These are phyloP conservation scores for Thumatha senex DNA, from an alignment of 2,888 invertebrate genomes.

Conservation along the genomic window DNA sequence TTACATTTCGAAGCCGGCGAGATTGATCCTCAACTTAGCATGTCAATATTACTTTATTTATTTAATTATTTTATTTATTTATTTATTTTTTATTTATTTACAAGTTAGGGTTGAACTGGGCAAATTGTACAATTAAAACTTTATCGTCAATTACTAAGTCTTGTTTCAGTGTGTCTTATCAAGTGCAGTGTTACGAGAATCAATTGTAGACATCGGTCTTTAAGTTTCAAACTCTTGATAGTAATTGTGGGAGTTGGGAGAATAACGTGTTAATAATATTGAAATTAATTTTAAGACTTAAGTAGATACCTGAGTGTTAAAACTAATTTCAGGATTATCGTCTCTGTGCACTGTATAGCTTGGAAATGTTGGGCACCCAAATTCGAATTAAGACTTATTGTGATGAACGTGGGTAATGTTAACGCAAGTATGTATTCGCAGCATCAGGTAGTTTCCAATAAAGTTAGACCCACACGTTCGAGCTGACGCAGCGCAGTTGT, in stretches of 20 bases:
- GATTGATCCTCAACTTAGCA: constrained; percentile 65
- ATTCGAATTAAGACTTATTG: too few relatives aligned
- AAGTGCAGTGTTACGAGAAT: constrained; percentile 11
- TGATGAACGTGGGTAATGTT: too few relatives aligned
- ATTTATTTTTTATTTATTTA: too few relatives aligned
- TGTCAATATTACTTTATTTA: constrained; percentile 65
- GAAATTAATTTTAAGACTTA: too few relatives aligned
- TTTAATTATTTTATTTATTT: too few relatives aligned
- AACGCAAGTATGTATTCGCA: too few relatives aligned
- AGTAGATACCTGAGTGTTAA: too few relatives aligned
- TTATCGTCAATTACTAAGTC: constrained; percentile 16
- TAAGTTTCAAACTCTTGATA: too few relatives aligned
- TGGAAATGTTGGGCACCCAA: too few relatives aligned
- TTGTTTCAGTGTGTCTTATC: constrained; percentile 9
- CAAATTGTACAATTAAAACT: constrained; percentile 8
- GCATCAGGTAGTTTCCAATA: not conserved
- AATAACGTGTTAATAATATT: too few relatives aligned
- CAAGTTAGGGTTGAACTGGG: constrained; percentile 50
- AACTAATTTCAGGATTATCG: too few relatives aligned
- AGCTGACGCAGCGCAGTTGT: constrained; percentile 37
- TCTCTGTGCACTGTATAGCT: too few relatives aligned
- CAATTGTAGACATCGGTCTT: constrained; percentile 11
- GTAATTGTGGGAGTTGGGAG: not conserved
- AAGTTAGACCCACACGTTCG: constrained; percentile 2
- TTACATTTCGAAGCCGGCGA: constrained; percentile 64